Conservation (phyloP, 2,797 vertebrate species). For the Lateolabrax maculatus region DNA sequence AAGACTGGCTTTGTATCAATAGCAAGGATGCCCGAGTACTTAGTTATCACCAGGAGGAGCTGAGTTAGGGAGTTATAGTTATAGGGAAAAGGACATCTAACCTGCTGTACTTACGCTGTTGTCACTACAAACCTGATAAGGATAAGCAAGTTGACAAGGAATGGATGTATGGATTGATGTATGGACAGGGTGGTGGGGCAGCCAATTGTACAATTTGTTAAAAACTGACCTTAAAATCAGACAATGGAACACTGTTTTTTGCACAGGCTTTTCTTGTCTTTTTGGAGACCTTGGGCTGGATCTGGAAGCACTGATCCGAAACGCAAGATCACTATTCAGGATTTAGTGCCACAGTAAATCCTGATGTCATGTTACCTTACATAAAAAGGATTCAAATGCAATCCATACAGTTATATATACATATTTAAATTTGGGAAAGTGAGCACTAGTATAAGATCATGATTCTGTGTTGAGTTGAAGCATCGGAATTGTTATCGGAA, state of each 20-base stretch:
- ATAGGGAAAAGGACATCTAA: background rate
- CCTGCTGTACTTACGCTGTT: background rate
- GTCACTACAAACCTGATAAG: slow-evolving; percentile 9
- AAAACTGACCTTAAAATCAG: no score
- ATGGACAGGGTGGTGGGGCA: no score
- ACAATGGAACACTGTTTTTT: no score
- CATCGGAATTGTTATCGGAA: background rate
- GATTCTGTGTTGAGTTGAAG: background rate
- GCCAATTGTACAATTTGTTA: no score
- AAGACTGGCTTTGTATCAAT: background rate
- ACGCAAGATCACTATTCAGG: no score
- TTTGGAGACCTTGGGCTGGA: no score
- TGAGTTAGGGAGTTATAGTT: no score
- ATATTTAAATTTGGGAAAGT: background rate
- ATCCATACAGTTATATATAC: background rate
- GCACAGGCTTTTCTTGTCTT: no score
- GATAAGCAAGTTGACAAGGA: background rate
- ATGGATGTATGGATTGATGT: background rate
- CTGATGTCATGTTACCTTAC: background rate
- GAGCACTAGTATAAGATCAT: background rate
- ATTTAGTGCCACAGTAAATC: no score
- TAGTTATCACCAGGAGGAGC: slow-evolving; percentile 9
- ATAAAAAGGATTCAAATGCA: background rate
- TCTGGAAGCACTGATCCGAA: no score
- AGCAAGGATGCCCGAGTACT: background rate